These are phyloP conservation scores for Chrysogorgia sp. DNA, from an alignment of 92 coral and sea anemone species.

Conservation along the genomic window DNA sequence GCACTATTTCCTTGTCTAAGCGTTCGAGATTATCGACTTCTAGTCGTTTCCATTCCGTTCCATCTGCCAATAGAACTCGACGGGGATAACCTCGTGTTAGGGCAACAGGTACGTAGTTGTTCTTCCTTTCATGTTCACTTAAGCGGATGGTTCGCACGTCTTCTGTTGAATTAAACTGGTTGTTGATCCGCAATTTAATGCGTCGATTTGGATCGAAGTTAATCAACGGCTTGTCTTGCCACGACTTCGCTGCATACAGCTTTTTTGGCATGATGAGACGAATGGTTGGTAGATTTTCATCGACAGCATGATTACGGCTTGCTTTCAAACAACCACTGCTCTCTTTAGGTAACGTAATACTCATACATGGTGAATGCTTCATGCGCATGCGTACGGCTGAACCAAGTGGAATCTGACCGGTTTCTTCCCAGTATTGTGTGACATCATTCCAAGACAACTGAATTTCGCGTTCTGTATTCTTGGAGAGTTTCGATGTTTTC, in stretches of 20 bases:
- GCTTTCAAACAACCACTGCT: constrained; percentile 6
- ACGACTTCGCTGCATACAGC: constrained; percentile 19
- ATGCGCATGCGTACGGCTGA: constrained; percentile 22
- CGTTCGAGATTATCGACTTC: constrained; percentile 17
- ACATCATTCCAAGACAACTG: constrained; percentile 45
- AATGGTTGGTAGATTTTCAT: constrained; percentile 32
- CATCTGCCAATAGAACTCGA: constrained; percentile 40
- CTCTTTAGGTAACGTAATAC: constrained; percentile 34
- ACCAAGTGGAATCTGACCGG: constrained; percentile 40
- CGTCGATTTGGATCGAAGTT: constrained; percentile 38
- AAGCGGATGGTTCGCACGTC: constrained; percentile 43
- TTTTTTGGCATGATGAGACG: constrained; percentile 45
- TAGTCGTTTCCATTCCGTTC: constrained; percentile 38
- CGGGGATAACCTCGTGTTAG: constrained; percentile 43
- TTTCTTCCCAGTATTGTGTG: constrained; percentile 38
- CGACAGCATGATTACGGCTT: not conserved
- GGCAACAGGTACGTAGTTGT: constrained; percentile 38
- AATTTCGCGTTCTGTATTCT: constrained; percentile 21
- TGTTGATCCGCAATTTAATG: constrained; percentile 36
- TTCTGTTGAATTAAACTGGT: constrained; percentile 31
- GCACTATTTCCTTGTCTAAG: constrained; percentile 21
- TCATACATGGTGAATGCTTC: constrained; percentile 5
- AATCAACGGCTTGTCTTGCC: constrained; percentile 36
- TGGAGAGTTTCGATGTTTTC: constrained; percentile 32
- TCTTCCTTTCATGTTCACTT: constrained; percentile 25